Evolutionary conservation across 2,888 invertebrate genomes (phyloP), one percentile per base, ranked within the genome.

Genomic region (Neoaliturus tenellus): DNA sequence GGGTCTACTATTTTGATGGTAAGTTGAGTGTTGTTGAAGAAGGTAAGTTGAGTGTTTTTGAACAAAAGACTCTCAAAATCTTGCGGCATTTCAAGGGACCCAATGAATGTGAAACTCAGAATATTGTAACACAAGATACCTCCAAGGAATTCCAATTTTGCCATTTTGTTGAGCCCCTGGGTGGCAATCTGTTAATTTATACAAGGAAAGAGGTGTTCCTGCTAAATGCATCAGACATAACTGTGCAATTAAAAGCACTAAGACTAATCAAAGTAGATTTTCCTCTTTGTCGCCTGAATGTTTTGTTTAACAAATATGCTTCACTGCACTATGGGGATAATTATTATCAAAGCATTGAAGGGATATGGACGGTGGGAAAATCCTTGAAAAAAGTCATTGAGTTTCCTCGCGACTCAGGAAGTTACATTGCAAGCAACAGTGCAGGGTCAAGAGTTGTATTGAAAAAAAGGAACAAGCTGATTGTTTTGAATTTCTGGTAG

Each of bases 401-500:
- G 28, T 28, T 67, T 67, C 67, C 67, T 8, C 8, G 6, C 6
- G 67, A 67, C 17, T 23, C 6, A 5, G 67, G 67, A 8, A 28
- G 6, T 28, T 67, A 25, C 28, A 8, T n/a, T 23, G 14, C 67
- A 6, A 5, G 6, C 6, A 67, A 67, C 31, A 17, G 17, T 25
- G 67, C 31, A 25, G 10, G 23, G 4, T 23, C 67, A 67, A 67
- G 17, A 67, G 8, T 67, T 8, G 67, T 67, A 5, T 67, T 67
- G 23, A 25, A 67, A 67, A 5, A 31, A 25, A 28, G 25, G 14
- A 23, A 67, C 67, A 67, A 67, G 28, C 31, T 67, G 23, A 67
- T 67, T 67, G 31, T 67, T 67, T 25, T 67, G 6, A 67, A 4
- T 25, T 67, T 67, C 28, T 67, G 67, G 67, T 67, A n/a, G 25